Percentiles rank a stretch among this genome's conserved stretches.
These are phyloP conservation scores for Austrolebias charrua DNA, from an alignment of 2,797 vertebrate species.

Conservation along the genomic window DNA sequence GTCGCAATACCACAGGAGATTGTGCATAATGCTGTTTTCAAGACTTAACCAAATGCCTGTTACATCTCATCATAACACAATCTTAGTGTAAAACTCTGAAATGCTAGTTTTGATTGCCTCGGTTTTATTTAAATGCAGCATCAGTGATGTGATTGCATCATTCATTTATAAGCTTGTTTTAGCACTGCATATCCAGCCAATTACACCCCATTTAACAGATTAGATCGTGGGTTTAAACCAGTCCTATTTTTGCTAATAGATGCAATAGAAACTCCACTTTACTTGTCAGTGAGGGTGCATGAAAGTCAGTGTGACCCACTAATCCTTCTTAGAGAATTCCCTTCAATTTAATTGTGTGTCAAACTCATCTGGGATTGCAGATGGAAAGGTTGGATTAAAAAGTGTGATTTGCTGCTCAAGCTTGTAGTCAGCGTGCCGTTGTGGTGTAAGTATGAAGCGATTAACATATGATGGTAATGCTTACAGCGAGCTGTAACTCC, in stretches of 20 bases:
- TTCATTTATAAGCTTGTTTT: slow-evolving; percentile 65
- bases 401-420: slow-evolving; percentile 34
- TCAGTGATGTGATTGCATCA: slow-evolving; percentile 46
- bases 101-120: no score
- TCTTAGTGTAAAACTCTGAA: no score
- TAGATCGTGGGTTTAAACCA: slow-evolving; percentile 54
- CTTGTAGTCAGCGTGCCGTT: slow-evolving; percentile 34
- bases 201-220: slow-evolving; percentile 54
- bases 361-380: slow-evolving; percentile 63
- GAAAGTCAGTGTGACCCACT: slow-evolving; percentile 57
- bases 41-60: no score
- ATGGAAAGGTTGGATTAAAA: slow-evolving; percentile 70
- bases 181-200: slow-evolving; percentile 45
- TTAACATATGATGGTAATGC: slow-evolving; percentile 2
- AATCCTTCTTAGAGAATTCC: slow-evolving; percentile 64
- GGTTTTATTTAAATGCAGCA: slow-evolving; percentile 17
- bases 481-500: slow-evolving; percentile 12
- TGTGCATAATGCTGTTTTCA: no score
- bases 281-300: slow-evolving; percentile 41
- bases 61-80: no score
- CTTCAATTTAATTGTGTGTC: slow-evolving; percentile 62
- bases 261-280: slow-evolving; percentile 24
- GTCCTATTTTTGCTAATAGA: slow-evolving; percentile 33
- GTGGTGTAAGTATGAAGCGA: slow-evolving; percentile 5
- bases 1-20: no score